Base-by-base conservation (phyloP, 2,888 invertebrate genomes). In the Metallyticus violacea region DNA sequence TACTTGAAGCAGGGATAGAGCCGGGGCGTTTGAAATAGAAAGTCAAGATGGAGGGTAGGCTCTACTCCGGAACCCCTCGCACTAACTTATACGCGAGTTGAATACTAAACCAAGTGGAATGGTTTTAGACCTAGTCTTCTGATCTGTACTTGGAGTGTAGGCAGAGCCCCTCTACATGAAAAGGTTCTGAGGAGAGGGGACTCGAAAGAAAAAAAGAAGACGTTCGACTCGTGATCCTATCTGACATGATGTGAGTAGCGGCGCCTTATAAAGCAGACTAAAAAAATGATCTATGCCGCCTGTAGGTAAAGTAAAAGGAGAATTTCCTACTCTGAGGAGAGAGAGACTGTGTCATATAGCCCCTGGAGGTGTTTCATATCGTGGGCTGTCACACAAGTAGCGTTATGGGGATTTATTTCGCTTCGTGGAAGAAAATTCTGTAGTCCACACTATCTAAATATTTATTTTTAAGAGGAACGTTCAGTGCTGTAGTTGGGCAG, bases 71-170 rank as follows among this genome's bases (percentile, higher is more conserved):
- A n/a, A n/a, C n/a, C n/a, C n/a, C n/a, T n/a, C 3, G 40, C 40
- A 15, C 15, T 62, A 76, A 79, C 81, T 87, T 85, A 85, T 77
- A 81, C 85, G 77, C 81, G 85, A 30, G 81, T 26, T 87, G 85
- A 85, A 87, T 87, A 85, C 87, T 85, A 85, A 87, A 87, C 85
- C 87, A 85, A 85, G 26, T 76, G 87, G 87, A 87, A 87, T 85
- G 87, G 87, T 81, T 85, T 86, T 62, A 27, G 26, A 22, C 76
- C 76, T 82, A 62, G 26, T 76, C 82, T 82, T 82, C 82, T 82
- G 28, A 7, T 79, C 26, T 26, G 25, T 4, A 3, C 28, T 4
- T 7, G 22, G 80, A 62, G 40, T 62, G 40, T 15, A 62, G 40
- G 40, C 40, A 0, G 9, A 0, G 9, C 1, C 2, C 30, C 40